Evolutionary conservation across 1,140 invertebrate species (phyloP).

Genomic region (Drosophila bifasciata): DNA sequence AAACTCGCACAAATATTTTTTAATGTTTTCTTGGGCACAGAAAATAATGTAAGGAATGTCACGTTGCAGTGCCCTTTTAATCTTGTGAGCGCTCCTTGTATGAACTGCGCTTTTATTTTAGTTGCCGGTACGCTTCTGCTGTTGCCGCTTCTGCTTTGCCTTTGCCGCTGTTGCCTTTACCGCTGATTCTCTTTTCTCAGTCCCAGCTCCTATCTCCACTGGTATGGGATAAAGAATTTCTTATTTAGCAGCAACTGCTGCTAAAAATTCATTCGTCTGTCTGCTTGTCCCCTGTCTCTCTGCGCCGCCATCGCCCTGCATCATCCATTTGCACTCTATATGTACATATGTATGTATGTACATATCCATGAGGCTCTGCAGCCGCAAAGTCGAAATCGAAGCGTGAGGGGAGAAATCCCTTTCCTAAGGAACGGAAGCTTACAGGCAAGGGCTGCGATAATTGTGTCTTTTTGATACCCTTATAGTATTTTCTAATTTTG

Average conservation of each 20-base stretch:
- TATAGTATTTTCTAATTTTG: no score
- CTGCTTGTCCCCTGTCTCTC: constrained; percentile 2
- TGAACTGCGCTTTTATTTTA: constrained; percentile 75
- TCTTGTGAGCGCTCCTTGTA: constrained; percentile 61
- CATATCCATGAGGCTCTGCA: constrained; percentile 66
- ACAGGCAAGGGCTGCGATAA: constrained; percentile 47
- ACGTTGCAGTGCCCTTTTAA: constrained; percentile 63
- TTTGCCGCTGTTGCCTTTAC: no score
- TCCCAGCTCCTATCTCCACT: constrained; percentile 25
- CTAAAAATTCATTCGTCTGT: constrained; percentile 58
- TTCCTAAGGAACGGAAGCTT: constrained; percentile 23
- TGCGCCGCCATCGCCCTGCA: constrained; percentile 1
- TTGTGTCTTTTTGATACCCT: no score
- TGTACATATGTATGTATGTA: no score
- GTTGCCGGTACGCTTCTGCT: constrained; percentile 42
- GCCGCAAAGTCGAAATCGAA: not conserved
- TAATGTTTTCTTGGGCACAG: constrained; percentile 80
- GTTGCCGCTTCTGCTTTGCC: not conserved
- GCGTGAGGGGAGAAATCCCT: no score
- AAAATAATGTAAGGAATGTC: constrained; percentile 81
- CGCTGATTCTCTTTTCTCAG: not conserved
- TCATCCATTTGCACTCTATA: constrained; percentile 41
- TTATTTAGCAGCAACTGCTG: constrained; percentile 78
- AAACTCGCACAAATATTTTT: constrained; percentile 72
- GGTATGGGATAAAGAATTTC: constrained; percentile 74